Conservation (phyloP, 2,888 invertebrate genomes). For the Lottia gigantea region DNA sequence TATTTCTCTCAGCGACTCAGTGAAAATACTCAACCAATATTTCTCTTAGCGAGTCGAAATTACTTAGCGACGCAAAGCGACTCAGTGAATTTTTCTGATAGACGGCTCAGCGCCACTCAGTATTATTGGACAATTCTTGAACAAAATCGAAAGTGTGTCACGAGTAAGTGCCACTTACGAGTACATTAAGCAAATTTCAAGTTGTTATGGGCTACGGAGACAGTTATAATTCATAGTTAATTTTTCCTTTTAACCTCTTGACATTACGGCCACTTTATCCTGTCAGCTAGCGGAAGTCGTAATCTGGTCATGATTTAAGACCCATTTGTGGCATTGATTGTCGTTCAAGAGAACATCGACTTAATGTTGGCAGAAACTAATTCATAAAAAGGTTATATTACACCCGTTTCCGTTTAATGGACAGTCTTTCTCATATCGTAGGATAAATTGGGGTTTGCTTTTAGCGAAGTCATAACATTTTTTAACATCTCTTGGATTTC, state of each 20-base stretch:
- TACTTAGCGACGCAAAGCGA: no score
- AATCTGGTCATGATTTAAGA: constrained; percentile 9
- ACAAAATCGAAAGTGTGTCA: no score
- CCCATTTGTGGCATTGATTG: constrained; percentile 6
- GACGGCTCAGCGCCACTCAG: no score
- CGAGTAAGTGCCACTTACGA: neutral
- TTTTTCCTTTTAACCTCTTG: constrained; percentile 3
- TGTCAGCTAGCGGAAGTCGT: constrained; percentile 3
- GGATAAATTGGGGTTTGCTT: no score
- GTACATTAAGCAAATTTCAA: constrained; percentile 1
- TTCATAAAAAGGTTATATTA: constrained; percentile 1
- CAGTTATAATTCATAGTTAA: constrained; percentile 6
- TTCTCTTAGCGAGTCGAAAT: no score
- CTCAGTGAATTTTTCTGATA: no score
- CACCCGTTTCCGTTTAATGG: neutral
- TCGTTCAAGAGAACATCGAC: constrained; percentile 11
- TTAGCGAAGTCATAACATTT: no score
- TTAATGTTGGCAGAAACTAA: constrained; percentile 1
- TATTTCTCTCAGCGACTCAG: no score
- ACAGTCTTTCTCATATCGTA: no score
- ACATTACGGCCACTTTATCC: constrained; percentile 9
- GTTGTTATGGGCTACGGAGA: neutral
- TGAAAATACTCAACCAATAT: no score
- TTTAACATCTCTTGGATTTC: no score
- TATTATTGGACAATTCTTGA: no score